Percentiles rank a stretch among this genome's conserved stretches.
Evolutionary conservation across 1,140 invertebrate genomes (phyloP).

Genomic region (Diabrotica undecimpunctata): DNA sequence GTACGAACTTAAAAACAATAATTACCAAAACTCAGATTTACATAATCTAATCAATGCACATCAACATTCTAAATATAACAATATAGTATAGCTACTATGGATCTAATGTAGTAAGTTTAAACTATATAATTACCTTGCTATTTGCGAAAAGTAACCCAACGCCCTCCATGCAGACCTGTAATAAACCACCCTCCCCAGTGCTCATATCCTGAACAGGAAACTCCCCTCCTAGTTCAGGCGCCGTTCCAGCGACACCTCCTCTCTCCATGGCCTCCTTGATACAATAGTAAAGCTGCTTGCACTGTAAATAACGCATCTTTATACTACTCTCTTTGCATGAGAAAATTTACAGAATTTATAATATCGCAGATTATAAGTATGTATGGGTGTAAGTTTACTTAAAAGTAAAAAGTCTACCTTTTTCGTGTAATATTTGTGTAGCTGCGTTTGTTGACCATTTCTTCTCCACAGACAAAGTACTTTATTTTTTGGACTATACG

Average conservation of each 20-base stretch:
- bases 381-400: too few relatives aligned
- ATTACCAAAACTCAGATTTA: too few relatives aligned
- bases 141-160: constrained; percentile 97
- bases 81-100: constrained; percentile 5
- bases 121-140: constrained; percentile 82
- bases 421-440: constrained; percentile 98
- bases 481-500: constrained; percentile 97
- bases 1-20: too few relatives aligned
- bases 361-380: too few relatives aligned
- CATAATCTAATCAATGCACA: constrained; percentile 7
- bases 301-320: constrained; percentile 58
- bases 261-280: constrained; percentile 99
- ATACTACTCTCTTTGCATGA: neutral
- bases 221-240: constrained; percentile 91
- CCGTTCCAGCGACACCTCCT: constrained; percentile 80
- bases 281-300: constrained; percentile 96
- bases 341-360: too few relatives aligned
- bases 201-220: constrained; percentile 97
- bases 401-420: constrained; percentile 66
- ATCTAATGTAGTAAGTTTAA: neutral
- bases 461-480: constrained; percentile 94
- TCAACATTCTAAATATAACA: constrained; percentile 10
- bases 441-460: constrained; percentile 84
- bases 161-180: constrained; percentile 99
- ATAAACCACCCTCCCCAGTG: constrained; percentile 92